Evolutionary conservation across 1,140 invertebrate species (phyloP).

Genomic region (Bombus vancouverensis): DNA sequence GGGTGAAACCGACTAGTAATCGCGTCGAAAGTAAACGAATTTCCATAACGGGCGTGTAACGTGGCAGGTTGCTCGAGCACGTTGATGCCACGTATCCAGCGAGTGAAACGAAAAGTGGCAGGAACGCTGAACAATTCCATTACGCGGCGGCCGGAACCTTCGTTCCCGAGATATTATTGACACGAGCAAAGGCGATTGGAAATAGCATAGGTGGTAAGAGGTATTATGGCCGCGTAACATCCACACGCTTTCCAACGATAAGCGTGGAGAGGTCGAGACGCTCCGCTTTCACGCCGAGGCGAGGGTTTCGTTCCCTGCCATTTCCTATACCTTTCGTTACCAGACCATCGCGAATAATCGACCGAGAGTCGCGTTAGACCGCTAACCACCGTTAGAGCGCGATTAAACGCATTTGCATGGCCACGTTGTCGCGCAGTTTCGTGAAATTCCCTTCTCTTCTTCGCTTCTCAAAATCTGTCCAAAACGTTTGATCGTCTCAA

Average conservation of each 20-base stretch:
- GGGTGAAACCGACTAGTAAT: neutral
- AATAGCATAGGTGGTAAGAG: neutral
- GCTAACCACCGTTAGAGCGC: neutral
- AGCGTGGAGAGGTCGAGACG: neutral
- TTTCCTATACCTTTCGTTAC: conserved; percentile 15
- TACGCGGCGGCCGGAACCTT: conserved; percentile 6
- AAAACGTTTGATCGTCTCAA: too few species aligned
- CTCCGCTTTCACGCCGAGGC: neutral
- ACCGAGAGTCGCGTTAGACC: neutral
- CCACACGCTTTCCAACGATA: neutral
- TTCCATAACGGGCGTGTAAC: neutral
- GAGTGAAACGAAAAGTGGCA: conserved; percentile 13
- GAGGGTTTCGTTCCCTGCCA: neutral
- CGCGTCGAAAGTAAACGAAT: conserved; percentile 13
- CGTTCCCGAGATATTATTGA: conserved; percentile 30
- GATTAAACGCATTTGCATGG: conserved; percentile 23
- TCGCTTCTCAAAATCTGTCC: neutral
- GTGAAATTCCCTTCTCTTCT: neutral
- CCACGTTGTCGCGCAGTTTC: neutral
- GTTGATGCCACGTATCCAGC: neutral
- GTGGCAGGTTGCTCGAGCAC: neutral
- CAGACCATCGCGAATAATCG: neutral
- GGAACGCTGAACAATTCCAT: conserved; percentile 5
- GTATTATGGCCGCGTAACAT: too few species aligned
- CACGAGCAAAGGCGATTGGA: conserved; percentile 5